Evolutionary conservation across 1,140 invertebrate genomes (phyloP), one percentile per base, ranked within the genome.

Genomic region (Apis dorsata): DNA sequence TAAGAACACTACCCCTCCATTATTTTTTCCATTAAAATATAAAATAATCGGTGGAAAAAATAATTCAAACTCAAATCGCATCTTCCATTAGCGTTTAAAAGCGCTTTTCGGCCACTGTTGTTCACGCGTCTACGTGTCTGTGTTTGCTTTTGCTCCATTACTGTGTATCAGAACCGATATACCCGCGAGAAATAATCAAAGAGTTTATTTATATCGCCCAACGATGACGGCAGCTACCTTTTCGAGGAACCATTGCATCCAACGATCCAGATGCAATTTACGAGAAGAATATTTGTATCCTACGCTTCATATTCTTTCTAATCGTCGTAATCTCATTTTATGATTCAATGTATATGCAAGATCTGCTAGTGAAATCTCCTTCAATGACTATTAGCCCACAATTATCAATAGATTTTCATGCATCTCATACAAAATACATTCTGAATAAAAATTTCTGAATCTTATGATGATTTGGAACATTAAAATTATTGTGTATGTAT

Each of bases 111-210:
- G n/a, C 34, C 34, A 34, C n/a, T 13, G 44, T 24, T 21, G 8
- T 17, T 44, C 11, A 44, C 11, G 21, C 2, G 8, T 70, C 24
- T 24, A n/a, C 13, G 17, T 34, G 13, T 34, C 15, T 65, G 19
- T 24, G 49, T 53, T 51, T 53, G 24, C 24, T 59, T 73, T 59
- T 21, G 15, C n/a, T 59, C 53, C 53, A 59, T 53, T 28, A 72
- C 24, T 57, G 13, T 24, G 24, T 15, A 12, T 12, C 2, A 15
- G 70, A 34, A 34, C 44, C 5, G 70, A 17, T 53, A 13, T 15
- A 73, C 8, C 11, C 5, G 21, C 49, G 68, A 24, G 68, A 70
- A 73, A 73, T 73, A 44, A 57, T 59, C 24, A 34, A 59, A 73
- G 24, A 28, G 17, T 15, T 72, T 28, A 57, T 57, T 72, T 72